A percentile compares a stretch with the other conserved stretches of the same genome.
These are phyloP conservation scores for Dione juno DNA, from an alignment of 2,888 invertebrate species.

Conservation along the genomic window DNA sequence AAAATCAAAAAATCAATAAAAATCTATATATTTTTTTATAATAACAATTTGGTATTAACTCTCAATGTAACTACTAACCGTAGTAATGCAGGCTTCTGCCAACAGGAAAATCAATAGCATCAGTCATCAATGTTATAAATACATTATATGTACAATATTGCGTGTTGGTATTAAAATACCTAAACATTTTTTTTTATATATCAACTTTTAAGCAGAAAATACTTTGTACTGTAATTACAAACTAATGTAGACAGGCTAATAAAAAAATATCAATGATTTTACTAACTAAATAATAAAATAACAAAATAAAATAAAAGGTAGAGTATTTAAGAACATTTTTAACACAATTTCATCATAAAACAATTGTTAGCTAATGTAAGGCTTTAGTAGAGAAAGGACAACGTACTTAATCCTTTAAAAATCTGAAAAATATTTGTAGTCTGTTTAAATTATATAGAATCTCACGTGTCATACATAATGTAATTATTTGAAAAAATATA, in stretches of 20 bases:
- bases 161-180: conserved; percentile 1
- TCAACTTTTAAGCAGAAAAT: background rate
- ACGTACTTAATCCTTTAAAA: no score
- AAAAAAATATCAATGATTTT: no score
- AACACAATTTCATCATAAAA: no score
- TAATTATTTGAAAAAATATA: background rate
- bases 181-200: background rate
- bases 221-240: background rate
- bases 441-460: no score
- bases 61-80: conserved; percentile 6
- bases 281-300: no score
- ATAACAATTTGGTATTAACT: background rate
- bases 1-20: background rate
- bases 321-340: no score
- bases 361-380: no score
- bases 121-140: conserved; percentile 18
- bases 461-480: background rate
- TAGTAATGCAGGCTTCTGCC: conserved; percentile 1
- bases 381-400: no score
- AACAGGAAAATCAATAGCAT: conserved; percentile 25
- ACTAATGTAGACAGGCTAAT: no score
- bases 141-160: background rate
- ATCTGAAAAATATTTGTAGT: no score
- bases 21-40: background rate
- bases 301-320: no score